Conservation (phyloP, 2,113 vertebrate genomes). For the Myanophis thanlyinensis region DNA sequence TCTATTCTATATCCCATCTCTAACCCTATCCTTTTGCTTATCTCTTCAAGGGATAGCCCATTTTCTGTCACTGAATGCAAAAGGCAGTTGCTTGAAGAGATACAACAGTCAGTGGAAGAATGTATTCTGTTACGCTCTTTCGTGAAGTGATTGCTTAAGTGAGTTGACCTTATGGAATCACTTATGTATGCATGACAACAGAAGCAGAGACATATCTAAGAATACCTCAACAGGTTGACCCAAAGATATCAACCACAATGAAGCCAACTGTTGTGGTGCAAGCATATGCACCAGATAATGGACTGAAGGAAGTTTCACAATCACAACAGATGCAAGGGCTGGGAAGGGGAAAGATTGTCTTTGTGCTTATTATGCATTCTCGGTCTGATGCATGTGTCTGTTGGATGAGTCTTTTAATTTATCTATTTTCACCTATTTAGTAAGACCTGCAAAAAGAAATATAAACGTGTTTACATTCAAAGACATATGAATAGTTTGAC, state of each 20-base stretch:
- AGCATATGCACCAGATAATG: background rate
- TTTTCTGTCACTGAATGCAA: background rate
- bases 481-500: background rate
- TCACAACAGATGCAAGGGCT: background rate
- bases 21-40: background rate
- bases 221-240: background rate
- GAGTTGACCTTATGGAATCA: background rate
- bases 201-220: too few species aligned
- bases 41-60: background rate
- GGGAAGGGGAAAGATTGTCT: background rate
- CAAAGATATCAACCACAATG: background rate
- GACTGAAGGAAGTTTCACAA: background rate
- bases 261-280: background rate
- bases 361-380: background rate
- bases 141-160: background rate
- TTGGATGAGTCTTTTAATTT: background rate
- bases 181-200: background rate
- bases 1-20: too few species aligned
- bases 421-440: background rate
- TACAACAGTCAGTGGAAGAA: background rate
- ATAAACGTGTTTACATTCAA: background rate
- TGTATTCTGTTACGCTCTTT: background rate
- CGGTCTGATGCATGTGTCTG: background rate
- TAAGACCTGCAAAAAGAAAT: background rate
- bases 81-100: background rate